A percentile compares a stretch with the other conserved stretches of the same genome.
Conservation (phyloP, 2,888 invertebrate genomes). For the Troides aeacus region DNA sequence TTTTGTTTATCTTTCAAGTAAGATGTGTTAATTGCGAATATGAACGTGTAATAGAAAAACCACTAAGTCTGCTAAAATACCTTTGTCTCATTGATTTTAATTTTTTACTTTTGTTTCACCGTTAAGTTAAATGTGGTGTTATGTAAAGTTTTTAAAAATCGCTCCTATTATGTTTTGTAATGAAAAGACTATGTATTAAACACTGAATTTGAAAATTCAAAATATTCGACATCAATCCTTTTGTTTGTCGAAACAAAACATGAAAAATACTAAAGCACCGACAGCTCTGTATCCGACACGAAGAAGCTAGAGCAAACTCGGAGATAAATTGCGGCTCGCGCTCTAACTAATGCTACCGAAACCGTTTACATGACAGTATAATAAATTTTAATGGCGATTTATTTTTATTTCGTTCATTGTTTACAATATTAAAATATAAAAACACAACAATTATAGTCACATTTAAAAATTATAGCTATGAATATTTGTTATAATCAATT, state of each 20-base stretch:
- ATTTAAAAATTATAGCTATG: no score
- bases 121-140: no score
- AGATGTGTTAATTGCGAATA: no score
- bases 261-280: slow-evolving; percentile 15
- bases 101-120: no score
- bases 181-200: background rate
- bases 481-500: no score
- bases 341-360: slow-evolving; percentile 21
- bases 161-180: no score
- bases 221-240: background rate
- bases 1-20: no score
- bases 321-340: slow-evolving; percentile 18
- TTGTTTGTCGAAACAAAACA: slow-evolving; percentile 16
- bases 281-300: slow-evolving; percentile 15
- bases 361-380: slow-evolving; percentile 24
- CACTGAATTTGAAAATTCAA: background rate
- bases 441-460: no score
- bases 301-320: slow-evolving; percentile 17
- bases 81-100: no score
- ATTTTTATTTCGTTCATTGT: slow-evolving; percentile 11
- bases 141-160: no score
- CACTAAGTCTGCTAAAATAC: no score
- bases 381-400: slow-evolving; percentile 18
- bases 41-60: no score
- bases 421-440: background rate